Evolutionary conservation across 2,113 vertebrate species (phyloP), one percentile per base, ranked within the genome.

Genomic region (Coryphaenoides rupestris): DNA sequence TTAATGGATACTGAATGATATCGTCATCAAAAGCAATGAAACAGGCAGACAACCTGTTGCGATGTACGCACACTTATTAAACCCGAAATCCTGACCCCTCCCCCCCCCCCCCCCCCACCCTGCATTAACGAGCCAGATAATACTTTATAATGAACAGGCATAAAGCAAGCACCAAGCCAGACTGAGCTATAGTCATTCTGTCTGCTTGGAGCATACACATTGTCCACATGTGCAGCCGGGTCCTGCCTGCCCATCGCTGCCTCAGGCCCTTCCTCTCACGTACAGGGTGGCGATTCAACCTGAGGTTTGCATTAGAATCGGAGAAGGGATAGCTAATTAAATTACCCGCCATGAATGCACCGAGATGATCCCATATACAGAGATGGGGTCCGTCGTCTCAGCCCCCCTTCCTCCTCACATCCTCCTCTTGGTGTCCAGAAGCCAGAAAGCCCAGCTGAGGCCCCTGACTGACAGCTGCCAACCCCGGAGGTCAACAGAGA

Each of bases 281-380:
- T 82, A 82, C 77, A 85, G 85, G 82, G 81, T 73, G 79, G 74
- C 17, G 72, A 85, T 84, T 84, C 82, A 88, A 91, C 89, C 89
- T 91, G 90, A 90, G 89, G 87, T 90, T 88, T 90, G 87, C 77
- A 89, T 89, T 89, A 90, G 88, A 88, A 88, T 84, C 86, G 86
- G 85, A 85, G 80, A 87, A 87, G 87, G 69, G 85, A 89, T 67
- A 77, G 78, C 79, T 92, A 92, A 92, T 92, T 91, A 17, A 90
- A 92, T 92, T 92, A 92, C 45, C 74, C 77, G 60, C 84, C 82
- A 89, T 91, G 89, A 90, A 91, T 90, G 89, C 84, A 86, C 87
- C 87, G 89, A 86, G 87, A 89, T 90, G 89, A 90, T 89, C 89
- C 88, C 84, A 84, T 86, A 74, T 81, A 82, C 81, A 90, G 81